phyloP scores from a whole-genome alignment of 2,888 invertebrate species.

The Caenorhabditis japonica region DNA sequence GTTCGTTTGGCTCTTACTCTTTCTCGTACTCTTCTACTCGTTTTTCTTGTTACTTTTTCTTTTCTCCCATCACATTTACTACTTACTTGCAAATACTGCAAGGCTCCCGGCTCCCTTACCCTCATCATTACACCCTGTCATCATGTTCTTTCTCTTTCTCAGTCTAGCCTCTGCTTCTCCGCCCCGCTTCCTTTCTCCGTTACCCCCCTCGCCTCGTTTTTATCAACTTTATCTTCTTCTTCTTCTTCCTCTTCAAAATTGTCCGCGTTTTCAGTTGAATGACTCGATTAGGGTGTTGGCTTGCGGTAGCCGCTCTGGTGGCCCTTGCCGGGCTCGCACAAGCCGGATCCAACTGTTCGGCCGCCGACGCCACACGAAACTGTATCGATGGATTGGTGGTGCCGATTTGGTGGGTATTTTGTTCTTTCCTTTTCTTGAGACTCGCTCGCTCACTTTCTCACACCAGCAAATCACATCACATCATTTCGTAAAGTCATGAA shows the following conservation, averaged over 20 bases:
- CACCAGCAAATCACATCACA: no score
- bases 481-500: slow-evolving; percentile 21
- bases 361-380: slow-evolving; percentile 75
- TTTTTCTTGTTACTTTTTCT: slow-evolving; percentile 33
- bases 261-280: slow-evolving; percentile 53
- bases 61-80: no score
- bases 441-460: no score
- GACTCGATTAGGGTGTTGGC: slow-evolving; percentile 67
- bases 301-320: slow-evolving; percentile 62
- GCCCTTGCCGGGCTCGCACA: slow-evolving; percentile 52
- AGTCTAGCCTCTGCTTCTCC: slow-evolving; percentile 8
- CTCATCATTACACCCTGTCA: slow-evolving; percentile 47
- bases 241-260: background rate
- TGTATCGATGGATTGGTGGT: slow-evolving; percentile 90
- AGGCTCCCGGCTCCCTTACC: slow-evolving; percentile 4
- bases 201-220: slow-evolving; percentile 17
- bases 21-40: slow-evolving; percentile 1
- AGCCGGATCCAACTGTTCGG: slow-evolving; percentile 76
- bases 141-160: slow-evolving; percentile 30
- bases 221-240: slow-evolving; percentile 39
- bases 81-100: no score
- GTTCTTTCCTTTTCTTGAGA: background rate
- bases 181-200: slow-evolving; percentile 9
- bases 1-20: slow-evolving; percentile 27
- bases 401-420: slow-evolving; percentile 84